phyloP scores from a whole-genome alignment of 2,797 vertebrate species.

The Spondyliosoma cantharus region DNA sequence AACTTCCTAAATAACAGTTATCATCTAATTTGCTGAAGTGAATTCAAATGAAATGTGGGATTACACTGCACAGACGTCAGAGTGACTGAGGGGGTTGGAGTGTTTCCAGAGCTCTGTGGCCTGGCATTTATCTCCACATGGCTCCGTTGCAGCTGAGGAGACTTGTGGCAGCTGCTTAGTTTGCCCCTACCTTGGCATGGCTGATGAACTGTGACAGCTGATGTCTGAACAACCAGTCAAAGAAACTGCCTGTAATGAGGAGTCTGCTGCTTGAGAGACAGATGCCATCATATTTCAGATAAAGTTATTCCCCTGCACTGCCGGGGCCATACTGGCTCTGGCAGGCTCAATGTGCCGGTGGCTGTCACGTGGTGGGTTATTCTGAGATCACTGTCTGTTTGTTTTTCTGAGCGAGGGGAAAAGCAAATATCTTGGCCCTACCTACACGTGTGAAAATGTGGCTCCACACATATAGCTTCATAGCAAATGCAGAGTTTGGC shows the following conservation, averaged over 20 bases:
- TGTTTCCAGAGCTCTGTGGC: conserved; percentile 56
- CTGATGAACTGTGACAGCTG: conserved; percentile 84
- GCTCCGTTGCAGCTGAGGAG: conserved; percentile 69
- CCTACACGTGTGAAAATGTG: conserved; percentile 25
- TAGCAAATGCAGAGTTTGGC: conserved; percentile 40
- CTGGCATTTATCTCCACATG: conserved; percentile 66
- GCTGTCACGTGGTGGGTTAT: conserved; percentile 62
- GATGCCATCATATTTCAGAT: conserved; percentile 82
- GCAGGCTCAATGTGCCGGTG: conserved; percentile 55
- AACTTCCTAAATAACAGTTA: conserved; percentile 33
- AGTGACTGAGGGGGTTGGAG: conserved; percentile 38
- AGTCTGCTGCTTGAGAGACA: conserved; percentile 82
- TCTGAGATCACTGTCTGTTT: conserved; percentile 65
- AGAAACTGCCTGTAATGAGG: conserved; percentile 83
- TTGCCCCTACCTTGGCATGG: conserved; percentile 74
- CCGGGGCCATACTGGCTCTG: conserved; percentile 45
- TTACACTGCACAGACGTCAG: conserved; percentile 24
- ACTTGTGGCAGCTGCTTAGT: conserved; percentile 80
- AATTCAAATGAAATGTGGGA: conserved; percentile 30
- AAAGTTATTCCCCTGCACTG: conserved; percentile 75
- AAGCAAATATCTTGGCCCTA: conserved; percentile 19
- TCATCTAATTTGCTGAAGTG: conserved; percentile 29
- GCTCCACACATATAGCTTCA: conserved; percentile 39
- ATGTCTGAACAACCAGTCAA: conserved; percentile 82
- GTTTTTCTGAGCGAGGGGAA: conserved; percentile 37